A percentile compares a stretch with the other conserved stretches of the same genome.
Evolutionary conservation across 2,888 invertebrate genomes (phyloP).

Genomic region (Cephus runcator): DNA sequence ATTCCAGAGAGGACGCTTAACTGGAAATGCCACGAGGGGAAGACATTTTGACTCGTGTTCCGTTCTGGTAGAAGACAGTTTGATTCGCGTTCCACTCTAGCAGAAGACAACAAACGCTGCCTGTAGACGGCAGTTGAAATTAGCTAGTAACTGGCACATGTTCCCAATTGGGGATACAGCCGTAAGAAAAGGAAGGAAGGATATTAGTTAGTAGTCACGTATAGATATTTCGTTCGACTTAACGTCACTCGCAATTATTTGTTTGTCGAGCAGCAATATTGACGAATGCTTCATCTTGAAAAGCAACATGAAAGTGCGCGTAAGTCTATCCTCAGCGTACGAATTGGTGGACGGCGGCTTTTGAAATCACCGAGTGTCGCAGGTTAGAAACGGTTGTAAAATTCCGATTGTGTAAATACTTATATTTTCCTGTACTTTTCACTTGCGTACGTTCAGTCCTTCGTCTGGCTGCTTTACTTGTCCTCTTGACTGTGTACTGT

Average conservation of each 20-base stretch:
- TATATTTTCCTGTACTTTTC: background rate
- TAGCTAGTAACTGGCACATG: conserved; percentile 15
- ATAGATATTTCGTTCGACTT: conserved; percentile 40
- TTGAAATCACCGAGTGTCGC: background rate
- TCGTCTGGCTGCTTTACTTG: background rate
- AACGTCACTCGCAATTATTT: conserved; percentile 34
- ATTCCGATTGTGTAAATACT: background rate
- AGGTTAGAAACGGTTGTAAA: background rate
- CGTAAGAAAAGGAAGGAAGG: background rate
- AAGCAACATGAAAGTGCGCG: background rate
- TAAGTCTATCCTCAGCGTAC: no score
- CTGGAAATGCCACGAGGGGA: background rate
- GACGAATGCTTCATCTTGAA: background rate
- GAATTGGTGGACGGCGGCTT: background rate
- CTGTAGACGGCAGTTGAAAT: conserved; percentile 22
- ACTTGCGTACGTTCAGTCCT: background rate
- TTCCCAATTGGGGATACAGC: no score
- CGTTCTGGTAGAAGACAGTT: background rate
- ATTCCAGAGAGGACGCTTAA: background rate
- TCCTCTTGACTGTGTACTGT: background rate
- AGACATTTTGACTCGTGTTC: background rate
- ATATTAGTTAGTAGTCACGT: conserved; percentile 33
- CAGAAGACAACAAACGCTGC: background rate
- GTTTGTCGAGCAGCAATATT: conserved; percentile 25
- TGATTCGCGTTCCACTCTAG: background rate